These are phyloP conservation scores for Glyptemys insculpta DNA, from an alignment of 2,797 vertebrate genomes.

Conservation along the genomic window DNA sequence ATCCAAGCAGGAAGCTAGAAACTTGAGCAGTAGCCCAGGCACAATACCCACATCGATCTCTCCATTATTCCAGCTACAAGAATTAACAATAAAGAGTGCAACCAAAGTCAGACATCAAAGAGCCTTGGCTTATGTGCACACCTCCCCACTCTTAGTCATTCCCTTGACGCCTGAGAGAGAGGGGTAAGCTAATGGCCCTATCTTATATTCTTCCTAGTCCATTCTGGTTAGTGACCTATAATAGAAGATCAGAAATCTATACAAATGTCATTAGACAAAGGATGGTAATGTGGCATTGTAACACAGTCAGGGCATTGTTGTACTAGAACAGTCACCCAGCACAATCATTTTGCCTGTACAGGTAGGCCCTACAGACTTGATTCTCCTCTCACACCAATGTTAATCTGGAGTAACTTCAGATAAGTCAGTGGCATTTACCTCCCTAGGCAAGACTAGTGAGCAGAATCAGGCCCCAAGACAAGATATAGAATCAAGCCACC, in stretches of 20 bases:
- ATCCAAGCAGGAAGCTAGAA: neutral
- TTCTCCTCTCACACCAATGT: neutral
- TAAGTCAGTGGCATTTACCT: neutral
- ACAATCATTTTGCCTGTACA: neutral
- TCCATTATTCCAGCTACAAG: slow-evolving; percentile 30
- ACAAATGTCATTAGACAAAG: slow-evolving; percentile 48
- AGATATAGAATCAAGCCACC: neutral
- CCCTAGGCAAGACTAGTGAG: neutral
- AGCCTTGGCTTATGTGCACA: neutral
- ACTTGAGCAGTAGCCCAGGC: slow-evolving; percentile 18
- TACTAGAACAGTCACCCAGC: slow-evolving; percentile 2
- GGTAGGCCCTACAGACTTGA: neutral
- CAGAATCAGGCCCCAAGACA: neutral
- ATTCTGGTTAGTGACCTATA: slow-evolving; percentile 24
- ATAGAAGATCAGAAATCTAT: slow-evolving; percentile 44
- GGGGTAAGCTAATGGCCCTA: slow-evolving; percentile 28
- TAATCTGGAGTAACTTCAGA: neutral
- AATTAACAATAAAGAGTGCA: slow-evolving; percentile 26
- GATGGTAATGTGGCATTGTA: slow-evolving; percentile 24
- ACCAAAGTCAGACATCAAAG: neutral
- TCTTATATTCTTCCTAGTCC: slow-evolving; percentile 51
- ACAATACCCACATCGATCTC: slow-evolving; percentile 41
- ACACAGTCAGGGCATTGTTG: neutral
- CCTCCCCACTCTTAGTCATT: neutral
- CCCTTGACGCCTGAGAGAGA: neutral